Base-by-base conservation (phyloP, 2,888 invertebrate genomes). In the Xanthia icteritia region DNA sequence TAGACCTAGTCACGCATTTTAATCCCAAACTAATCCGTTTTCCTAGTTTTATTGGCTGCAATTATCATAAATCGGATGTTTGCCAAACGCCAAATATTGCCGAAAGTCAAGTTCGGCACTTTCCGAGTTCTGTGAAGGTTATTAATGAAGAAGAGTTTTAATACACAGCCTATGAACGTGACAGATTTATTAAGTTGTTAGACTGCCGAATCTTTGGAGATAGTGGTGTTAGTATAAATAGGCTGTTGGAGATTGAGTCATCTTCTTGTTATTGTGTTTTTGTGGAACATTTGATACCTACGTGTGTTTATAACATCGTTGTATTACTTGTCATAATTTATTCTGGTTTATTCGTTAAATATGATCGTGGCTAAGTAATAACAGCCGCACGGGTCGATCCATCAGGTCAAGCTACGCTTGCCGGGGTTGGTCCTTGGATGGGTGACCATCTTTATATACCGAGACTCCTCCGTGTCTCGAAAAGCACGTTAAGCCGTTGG, bases 81-180 rank as follows among this genome's bases (percentile, higher is more conserved):
- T 66, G 69, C 77, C 45, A 72, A 68, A 23, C 6, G 23, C 64
- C 65, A 42, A 82, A 74, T n/a, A 71, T 73, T 51, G 17, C 56
- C 71, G 79, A 60, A 58, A 45, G 67, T 74, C 58, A 45, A 76
- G 72, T 69, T 70, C n/a, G 54, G 69, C 13, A 61, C 15, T 45
- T 36, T 23, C 17, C 15, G 58, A 60, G 66, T 73, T 45, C 74
- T 54, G 63, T 31, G 48, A 69, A 68, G 63, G 51, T 67, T 72
- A 56, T 64, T 81, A 77, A 87, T 79, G 42, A 77, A 76, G 65
- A 68, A 82, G 88, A 88, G 73, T 87, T 87, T 84, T 70, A 77
- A 83, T 77, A 75, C 51, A 81, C 64, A 80, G 73, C 48, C 42
- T 63, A 65, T 20, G 27, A 1, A 63, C 73, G 73, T 67, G 70